Evolutionary conservation across 2,113 vertebrate genomes (phyloP), one percentile per base, ranked within the genome.

Genomic region (Synodontis membranacea): DNA sequence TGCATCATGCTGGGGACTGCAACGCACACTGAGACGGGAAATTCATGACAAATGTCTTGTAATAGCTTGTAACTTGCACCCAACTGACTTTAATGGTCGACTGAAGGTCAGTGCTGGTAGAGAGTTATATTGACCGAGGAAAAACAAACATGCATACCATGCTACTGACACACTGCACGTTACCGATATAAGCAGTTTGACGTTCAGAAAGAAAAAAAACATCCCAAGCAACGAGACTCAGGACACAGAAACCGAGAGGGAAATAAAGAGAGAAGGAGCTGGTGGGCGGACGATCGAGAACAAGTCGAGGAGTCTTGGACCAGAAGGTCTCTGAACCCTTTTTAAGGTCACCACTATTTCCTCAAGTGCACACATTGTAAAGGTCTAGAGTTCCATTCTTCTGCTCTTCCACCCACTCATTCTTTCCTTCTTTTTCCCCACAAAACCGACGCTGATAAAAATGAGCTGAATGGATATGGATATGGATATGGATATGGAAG

Each of bases 301-400:
- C 23, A 87, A 56, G 72, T n/a, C 9, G n/a, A 78, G 50, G 48
- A 79, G 66, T 52, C 52, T 62, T 76, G 4, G 39, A 44, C 25
- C 8, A 58, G 54, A 62, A 76, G 74, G 74, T 72, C 42, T 80
- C 85, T 80, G 82, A 62, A 91, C 68, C 60, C 78, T 62, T 39
- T 60, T 86, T 66, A 86, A 91, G 84, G 91, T 91, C 91, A 88
- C 54, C 90, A 88, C 48, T 85, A 83, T 89, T 89, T 90, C 83
- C 81, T 88, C 78, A 85, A 91, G 80, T 88, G 82, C 75, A 75
- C 64, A 0, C 1, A 88, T 79, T 68, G 28, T 25, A 84, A 90
- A 66, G 82, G 78, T 70, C 66, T 83, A 58, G 66, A 50, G 86
- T 91, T 89, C 90, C 85, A 87, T 90, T 76, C 58, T 58, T 86